These are phyloP conservation scores for Eupsilia transversa DNA, from an alignment of 2,888 invertebrate genomes.

Conservation along the genomic window DNA sequence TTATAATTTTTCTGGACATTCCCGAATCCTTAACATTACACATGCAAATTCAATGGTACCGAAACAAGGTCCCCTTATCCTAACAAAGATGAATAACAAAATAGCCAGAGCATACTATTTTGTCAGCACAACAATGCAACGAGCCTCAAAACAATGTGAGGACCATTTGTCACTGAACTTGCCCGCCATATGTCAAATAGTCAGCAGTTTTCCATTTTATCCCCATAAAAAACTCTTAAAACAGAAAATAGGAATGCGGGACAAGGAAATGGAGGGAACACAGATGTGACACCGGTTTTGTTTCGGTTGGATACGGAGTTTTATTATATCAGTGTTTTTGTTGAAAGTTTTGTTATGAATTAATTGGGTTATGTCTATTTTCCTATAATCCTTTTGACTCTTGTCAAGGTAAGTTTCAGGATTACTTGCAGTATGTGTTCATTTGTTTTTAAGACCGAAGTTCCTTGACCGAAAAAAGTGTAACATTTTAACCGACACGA, in stretches of 20 bases:
- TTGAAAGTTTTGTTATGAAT: conserved; percentile 23
- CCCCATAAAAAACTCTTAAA: conserved; percentile 63
- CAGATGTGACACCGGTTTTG: conserved; percentile 32
- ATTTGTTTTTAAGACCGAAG: too few species aligned
- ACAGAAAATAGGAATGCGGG: conserved; percentile 44
- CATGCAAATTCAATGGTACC: conserved; percentile 10
- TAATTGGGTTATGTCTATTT: conserved; percentile 9
- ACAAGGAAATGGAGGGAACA: conserved; percentile 50
- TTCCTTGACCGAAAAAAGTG: too few species aligned
- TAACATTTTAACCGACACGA: too few species aligned
- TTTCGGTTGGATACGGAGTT: conserved; percentile 8
- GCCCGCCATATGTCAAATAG: conserved; percentile 60
- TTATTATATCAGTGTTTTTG: conserved; percentile 31
- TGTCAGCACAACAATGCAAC: conserved; percentile 43
- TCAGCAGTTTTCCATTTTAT: conserved; percentile 61
- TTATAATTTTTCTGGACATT: not conserved
- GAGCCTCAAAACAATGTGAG: conserved; percentile 51
- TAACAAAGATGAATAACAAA: conserved; percentile 46
- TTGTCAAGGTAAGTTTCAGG: too few species aligned
- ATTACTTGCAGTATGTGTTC: too few species aligned
- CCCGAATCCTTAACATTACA: not conserved
- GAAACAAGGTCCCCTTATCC: not conserved
- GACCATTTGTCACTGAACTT: conserved; percentile 51
- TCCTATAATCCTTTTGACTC: not conserved
- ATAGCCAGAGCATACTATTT: conserved; percentile 39